Base-by-base conservation (phyloP, 2,797 vertebrate genomes). In the Champsocephalus gunnari region DNA sequence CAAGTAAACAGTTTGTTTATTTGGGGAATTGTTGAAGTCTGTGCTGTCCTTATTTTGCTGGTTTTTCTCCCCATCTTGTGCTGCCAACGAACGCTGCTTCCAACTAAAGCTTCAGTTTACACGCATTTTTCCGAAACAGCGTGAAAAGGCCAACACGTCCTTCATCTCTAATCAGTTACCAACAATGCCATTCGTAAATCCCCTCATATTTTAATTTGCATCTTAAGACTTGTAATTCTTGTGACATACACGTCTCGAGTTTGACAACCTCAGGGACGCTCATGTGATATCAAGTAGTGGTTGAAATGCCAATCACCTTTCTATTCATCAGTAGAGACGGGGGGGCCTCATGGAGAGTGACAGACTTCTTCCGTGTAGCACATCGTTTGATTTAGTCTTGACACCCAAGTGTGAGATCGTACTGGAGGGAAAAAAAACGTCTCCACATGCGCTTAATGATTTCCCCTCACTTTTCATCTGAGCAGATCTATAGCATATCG, bases 301-400 rank as follows among this genome's bases (percentile, higher is more conserved):
- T 72, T 79, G 59, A 51, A 82, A 78, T 75, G 44, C 11, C 51
- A 75, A 47, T 16, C 16, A 57, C n/a, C 62, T 71, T 41, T 54
- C 32, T 60, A 24, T 63, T 38, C 12, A 47, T 66, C 69, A 55
- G 51, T 54, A 12, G 45, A 50, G 55, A 72, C n/a, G 4, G 28
- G 28, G 28, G 28, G n/a, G n/a, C 44, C n/a, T 73, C 19, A 2
- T 38, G 28, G 45, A 54, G 45, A 34, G 65, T 44, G 21, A 13
- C 54, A 24, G 58, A 54, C 41, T 21, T 69, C 53, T 28, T 28
- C 28, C 28, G 28, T 28, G 28, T 50, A 48, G 7, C 24, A 41
- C 55, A 56, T 51, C 38, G 17, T 44, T 75, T 66, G 1, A 72
- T 73, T 80, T 79, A 10, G 0, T 28, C 56, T 44, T 75, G 70